These are phyloP conservation scores for Vesta saturnalis DNA, from an alignment of 2,888 invertebrate genomes.

Conservation along the genomic window DNA sequence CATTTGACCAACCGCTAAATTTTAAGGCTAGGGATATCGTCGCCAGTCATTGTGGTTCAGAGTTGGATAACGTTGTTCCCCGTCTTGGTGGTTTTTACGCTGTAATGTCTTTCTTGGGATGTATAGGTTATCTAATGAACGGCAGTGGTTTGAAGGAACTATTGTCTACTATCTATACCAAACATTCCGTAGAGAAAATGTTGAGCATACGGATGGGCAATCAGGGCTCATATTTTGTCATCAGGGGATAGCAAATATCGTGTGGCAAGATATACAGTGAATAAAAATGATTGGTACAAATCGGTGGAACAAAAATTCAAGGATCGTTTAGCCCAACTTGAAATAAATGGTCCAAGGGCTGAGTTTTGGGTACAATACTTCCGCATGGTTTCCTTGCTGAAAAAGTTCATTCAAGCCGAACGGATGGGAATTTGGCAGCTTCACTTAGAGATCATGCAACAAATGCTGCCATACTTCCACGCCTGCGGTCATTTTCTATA, in stretches of 20 bases:
- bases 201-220: no score
- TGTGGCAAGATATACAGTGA: no score
- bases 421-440: slow-evolving; percentile 30
- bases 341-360: slow-evolving; percentile 44
- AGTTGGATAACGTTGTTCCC: not conserved
- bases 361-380: slow-evolving; percentile 48
- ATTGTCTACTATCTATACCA: slow-evolving; percentile 54
- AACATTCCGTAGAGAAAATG: no score
- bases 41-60: not conserved
- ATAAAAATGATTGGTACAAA: slow-evolving; percentile 58
- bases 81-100: slow-evolving; percentile 10
- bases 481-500: slow-evolving; percentile 53
- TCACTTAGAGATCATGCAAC: slow-evolving; percentile 19
- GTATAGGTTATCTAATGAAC: slow-evolving; percentile 10
- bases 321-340: slow-evolving; percentile 60
- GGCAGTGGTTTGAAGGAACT: slow-evolving; percentile 51
- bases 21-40: not conserved
- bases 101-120: slow-evolving; percentile 5
- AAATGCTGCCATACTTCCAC: slow-evolving; percentile 32
- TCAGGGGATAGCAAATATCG: no score
- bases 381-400: slow-evolving; percentile 47
- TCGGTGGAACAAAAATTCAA: not conserved
- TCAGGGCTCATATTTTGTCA: no score
- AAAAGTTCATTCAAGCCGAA: slow-evolving; percentile 52
- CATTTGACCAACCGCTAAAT: slow-evolving; percentile 1